Evolutionary conservation across 2,113 vertebrate species (phyloP).

Genomic region (Indicator indicator): DNA sequence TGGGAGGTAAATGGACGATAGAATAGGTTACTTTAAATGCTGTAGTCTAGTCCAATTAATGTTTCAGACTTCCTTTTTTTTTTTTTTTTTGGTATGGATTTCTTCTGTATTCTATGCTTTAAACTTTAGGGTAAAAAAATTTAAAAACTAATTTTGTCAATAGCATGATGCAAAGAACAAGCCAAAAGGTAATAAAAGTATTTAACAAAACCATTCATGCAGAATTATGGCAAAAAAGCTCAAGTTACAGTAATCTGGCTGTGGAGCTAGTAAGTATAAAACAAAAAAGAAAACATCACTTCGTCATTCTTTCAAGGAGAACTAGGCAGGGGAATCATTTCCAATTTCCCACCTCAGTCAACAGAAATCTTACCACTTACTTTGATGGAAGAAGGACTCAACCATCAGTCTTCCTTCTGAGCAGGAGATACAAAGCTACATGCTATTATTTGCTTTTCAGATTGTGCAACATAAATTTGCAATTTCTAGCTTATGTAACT

Average conservation of each 20-base stretch:
- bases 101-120: constrained; percentile 14
- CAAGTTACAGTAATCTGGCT: constrained; percentile 38
- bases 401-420: background rate
- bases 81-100: constrained; percentile 23
- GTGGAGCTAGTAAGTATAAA: constrained; percentile 41
- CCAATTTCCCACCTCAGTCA: constrained; percentile 22
- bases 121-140: constrained; percentile 40
- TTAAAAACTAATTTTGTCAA: background rate
- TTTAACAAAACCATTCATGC: constrained; percentile 16
- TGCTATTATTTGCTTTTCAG: background rate
- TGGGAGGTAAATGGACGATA: constrained; percentile 71
- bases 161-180: constrained; percentile 24
- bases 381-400: constrained; percentile 7
- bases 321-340: constrained; percentile 1
- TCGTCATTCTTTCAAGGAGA: constrained; percentile 41
- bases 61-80: constrained; percentile 41
- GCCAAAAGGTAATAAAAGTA: constrained; percentile 29
- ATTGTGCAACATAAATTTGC: background rate
- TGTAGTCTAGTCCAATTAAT: constrained; percentile 71
- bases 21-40: constrained; percentile 73
- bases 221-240: constrained; percentile 22
- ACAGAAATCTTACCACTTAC: background rate
- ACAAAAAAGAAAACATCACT: constrained; percentile 39
- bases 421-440: constrained; percentile 1
- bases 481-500: background rate